These are phyloP conservation scores for Xiphorhynchus erythropygius DNA, from an alignment of 2,797 vertebrate genomes.

Conservation along the genomic window DNA sequence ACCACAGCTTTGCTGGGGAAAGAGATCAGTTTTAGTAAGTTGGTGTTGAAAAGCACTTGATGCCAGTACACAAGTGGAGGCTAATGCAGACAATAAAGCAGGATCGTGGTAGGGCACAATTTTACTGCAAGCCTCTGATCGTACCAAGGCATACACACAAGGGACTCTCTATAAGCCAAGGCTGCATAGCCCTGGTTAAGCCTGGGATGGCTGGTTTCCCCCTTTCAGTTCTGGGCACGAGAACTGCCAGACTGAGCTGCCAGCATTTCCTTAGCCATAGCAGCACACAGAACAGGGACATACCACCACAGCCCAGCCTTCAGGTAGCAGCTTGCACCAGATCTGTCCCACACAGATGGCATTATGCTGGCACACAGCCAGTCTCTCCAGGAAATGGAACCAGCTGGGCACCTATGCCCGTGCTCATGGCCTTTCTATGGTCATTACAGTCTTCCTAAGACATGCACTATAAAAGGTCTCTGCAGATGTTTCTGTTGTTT, in stretches of 20 bases:
- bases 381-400: neutral
- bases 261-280: neutral
- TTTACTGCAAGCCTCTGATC: neutral
- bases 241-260: neutral
- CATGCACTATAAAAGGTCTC: rapidly evolving
- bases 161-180: rapidly evolving
- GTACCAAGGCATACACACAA: neutral
- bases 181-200: neutral
- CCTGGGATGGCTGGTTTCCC: neutral
- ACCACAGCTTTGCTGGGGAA: neutral
- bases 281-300: rapidly evolving
- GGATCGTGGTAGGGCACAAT: rapidly evolving
- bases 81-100: neutral
- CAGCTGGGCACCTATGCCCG: neutral
- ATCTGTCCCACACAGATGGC: rapidly evolving
- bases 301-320: rapidly evolving
- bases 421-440: rapidly evolving
- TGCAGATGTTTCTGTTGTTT: rapidly evolving
- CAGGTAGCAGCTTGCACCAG: neutral
- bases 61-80: neutral
- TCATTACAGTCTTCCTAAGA: neutral
- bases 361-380: neutral
- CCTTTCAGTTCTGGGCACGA: neutral
- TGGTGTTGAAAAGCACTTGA: neutral
- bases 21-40: neutral